Conservation (phyloP, 2,888 invertebrate species). For the Chorisops tibialis region DNA sequence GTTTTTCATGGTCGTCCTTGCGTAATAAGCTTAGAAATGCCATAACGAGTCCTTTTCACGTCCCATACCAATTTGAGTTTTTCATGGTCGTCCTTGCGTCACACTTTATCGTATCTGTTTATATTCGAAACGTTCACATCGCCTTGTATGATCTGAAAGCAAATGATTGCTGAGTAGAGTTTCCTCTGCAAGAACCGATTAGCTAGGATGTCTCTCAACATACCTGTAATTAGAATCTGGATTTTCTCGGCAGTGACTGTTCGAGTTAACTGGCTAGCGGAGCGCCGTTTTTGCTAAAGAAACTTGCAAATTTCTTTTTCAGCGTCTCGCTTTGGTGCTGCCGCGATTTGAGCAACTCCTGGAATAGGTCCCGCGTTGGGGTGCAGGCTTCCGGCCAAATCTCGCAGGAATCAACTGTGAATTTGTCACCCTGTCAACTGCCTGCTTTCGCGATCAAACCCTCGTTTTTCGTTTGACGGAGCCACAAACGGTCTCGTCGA, state of each 20-base stretch:
- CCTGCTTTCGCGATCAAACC: no score
- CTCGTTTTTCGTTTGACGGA: no score
- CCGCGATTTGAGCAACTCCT: no score
- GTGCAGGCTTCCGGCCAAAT: no score
- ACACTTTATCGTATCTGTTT: slow-evolving; percentile 89
- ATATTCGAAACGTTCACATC: slow-evolving; percentile 96
- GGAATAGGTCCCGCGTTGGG: no score
- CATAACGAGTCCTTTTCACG: slow-evolving; percentile 82
- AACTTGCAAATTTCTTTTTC: no score
- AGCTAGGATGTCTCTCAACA: slow-evolving; percentile 30
- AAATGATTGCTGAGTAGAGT: neutral
- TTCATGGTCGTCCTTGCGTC: slow-evolving; percentile 99
- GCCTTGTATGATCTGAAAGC: slow-evolving; percentile 88
- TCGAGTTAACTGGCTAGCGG: slow-evolving; percentile 65
- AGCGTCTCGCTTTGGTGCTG: no score
- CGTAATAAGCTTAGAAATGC: slow-evolving; percentile 80
- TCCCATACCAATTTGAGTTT: slow-evolving; percentile 96
- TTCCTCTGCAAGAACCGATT: neutral
- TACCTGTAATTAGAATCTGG: slow-evolving; percentile 80
- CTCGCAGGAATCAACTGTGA: no score
- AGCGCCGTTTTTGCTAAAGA: no score
- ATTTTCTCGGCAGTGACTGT: slow-evolving; percentile 86
- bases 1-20: no score
- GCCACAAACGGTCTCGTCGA: no score
- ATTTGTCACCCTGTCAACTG: no score